These are phyloP conservation scores for Paralichthys olivaceus DNA, from an alignment of 2,113 vertebrate genomes.

Conservation along the genomic window DNA sequence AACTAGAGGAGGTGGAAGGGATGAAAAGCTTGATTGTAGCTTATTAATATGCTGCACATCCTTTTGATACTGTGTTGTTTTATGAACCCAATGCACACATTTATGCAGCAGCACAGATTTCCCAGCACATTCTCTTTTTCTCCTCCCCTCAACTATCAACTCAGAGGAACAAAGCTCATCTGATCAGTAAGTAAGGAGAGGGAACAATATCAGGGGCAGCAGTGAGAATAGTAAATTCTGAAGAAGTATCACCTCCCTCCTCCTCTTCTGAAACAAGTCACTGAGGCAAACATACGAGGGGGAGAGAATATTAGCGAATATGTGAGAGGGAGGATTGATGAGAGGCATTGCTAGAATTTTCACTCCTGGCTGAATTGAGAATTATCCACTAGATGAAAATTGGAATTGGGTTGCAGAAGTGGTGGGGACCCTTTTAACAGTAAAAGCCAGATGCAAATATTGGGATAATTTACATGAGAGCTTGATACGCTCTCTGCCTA, in stretches of 20 bases:
- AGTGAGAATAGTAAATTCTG: slow-evolving; percentile 46
- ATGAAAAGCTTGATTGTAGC: not conserved
- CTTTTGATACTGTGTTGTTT: slow-evolving; percentile 25
- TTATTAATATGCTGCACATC: slow-evolving; percentile 21
- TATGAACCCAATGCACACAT: slow-evolving; percentile 14
- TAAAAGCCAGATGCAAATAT: slow-evolving; percentile 72
- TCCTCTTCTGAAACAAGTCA: slow-evolving; percentile 52
- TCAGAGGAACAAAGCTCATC: slow-evolving; percentile 25
- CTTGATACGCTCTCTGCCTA: slow-evolving; percentile 59
- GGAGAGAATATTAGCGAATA: slow-evolving; percentile 35
- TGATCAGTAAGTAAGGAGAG: slow-evolving; percentile 49
- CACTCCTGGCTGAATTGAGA: slow-evolving; percentile 67
- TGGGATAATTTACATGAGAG: slow-evolving; percentile 69
- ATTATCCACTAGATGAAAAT: slow-evolving; percentile 71
- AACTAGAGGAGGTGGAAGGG: not conserved
- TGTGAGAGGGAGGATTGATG: slow-evolving; percentile 60
- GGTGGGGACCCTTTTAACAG: slow-evolving; percentile 46
- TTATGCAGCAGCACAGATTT: not conserved
- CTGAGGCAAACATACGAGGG: slow-evolving; percentile 51
- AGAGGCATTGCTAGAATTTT: slow-evolving; percentile 66
- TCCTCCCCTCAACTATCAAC: slow-evolving; percentile 6
- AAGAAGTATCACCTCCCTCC: slow-evolving; percentile 43
- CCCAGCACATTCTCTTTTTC: not conserved
- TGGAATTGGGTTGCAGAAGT: slow-evolving; percentile 70
- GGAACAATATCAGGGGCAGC: slow-evolving; percentile 32